phyloP scores from a whole-genome alignment of 1,140 invertebrate species.

The Drosophila sechellia region DNA sequence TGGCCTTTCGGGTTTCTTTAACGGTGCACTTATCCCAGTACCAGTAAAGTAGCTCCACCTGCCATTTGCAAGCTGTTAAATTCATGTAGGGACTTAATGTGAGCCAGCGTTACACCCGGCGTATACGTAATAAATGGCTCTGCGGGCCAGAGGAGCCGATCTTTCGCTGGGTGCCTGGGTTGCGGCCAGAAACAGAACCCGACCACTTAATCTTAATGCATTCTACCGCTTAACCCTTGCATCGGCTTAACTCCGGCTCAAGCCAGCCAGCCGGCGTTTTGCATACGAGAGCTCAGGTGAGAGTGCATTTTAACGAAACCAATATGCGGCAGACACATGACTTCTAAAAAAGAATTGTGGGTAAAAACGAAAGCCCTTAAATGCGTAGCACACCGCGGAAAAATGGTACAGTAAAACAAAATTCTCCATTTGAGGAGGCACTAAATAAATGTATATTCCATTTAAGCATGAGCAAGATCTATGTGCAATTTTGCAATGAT shows the following conservation, averaged over 20 bases:
- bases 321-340: constrained; percentile 79
- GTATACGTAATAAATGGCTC: constrained; percentile 57
- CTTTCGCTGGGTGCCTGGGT: constrained; percentile 11
- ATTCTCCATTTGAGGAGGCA: not conserved
- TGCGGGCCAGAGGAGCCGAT: constrained; percentile 17
- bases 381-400: not conserved
- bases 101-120: constrained; percentile 33
- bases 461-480: too few species aligned
- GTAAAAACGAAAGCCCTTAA: constrained; percentile 33
- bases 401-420: not conserved
- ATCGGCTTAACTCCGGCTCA: constrained; percentile 75
- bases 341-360: constrained; percentile 47
- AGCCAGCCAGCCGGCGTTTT: constrained; percentile 53
- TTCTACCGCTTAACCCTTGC: constrained; percentile 79
- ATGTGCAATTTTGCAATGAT: not conserved
- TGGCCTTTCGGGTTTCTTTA: constrained; percentile 23
- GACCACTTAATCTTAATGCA: constrained; percentile 80
- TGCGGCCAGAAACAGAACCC: constrained; percentile 39
- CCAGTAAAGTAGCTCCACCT: constrained; percentile 16
- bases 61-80: constrained; percentile 45
- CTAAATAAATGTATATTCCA: too few species aligned
- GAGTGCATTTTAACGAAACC: constrained; percentile 75
- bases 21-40: constrained; percentile 11
- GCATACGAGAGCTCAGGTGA: constrained; percentile 49
- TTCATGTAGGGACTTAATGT: constrained; percentile 37